Conservation (phyloP, 1,140 invertebrate species). For the Drosophila littoralis region DNA sequence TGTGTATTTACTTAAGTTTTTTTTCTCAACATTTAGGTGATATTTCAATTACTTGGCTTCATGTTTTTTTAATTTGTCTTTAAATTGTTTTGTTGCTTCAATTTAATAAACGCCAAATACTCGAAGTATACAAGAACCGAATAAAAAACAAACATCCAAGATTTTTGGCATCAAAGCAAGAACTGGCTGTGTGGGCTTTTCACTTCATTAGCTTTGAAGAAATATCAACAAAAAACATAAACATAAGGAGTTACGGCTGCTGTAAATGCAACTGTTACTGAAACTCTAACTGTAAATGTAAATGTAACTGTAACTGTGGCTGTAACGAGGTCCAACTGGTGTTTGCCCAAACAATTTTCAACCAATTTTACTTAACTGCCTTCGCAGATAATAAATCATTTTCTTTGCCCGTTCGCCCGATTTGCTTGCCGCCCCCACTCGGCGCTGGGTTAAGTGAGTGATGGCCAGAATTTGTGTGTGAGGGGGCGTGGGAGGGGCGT, state of each 20-base stretch:
- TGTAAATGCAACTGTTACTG: neutral
- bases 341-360: conserved; percentile 65
- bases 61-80: neutral
- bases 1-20: too few relatives aligned
- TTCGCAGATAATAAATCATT: conserved; percentile 80
- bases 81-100: neutral
- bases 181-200: conserved; percentile 17
- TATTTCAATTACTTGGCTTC: too few relatives aligned
- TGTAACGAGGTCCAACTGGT: conserved; percentile 22
- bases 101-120: neutral
- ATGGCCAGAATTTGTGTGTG: conserved; percentile 10
- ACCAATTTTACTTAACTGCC: conserved; percentile 78
- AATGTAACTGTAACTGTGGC: neutral
- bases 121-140: neutral
- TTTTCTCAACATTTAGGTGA: too few relatives aligned
- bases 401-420: conserved; percentile 53
- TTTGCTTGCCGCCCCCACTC: conserved; percentile 26
- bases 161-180: conserved; percentile 2
- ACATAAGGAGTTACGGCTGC: conserved; percentile 24
- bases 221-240: conserved; percentile 20
- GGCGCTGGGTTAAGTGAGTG: conserved; percentile 7
- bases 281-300: neutral
- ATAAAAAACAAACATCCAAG: neutral
- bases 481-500: neutral
- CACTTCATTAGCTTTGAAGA: conserved; percentile 16